phyloP scores from a whole-genome alignment of 2,113 vertebrate species.

The Ptyas mucosa region DNA sequence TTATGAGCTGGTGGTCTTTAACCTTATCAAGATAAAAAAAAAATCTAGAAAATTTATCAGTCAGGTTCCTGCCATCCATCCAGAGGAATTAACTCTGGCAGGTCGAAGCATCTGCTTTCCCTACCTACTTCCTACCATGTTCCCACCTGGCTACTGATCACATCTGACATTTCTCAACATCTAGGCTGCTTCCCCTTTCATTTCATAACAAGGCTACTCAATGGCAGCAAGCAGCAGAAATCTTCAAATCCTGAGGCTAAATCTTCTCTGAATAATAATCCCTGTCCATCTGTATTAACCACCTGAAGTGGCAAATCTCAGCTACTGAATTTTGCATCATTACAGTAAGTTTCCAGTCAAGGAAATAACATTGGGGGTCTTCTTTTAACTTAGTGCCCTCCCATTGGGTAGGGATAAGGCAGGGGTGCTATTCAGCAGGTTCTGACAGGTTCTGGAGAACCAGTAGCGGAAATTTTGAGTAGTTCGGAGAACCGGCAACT shows the following conservation, averaged over 20 bases:
- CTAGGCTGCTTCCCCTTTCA: conserved; percentile 26
- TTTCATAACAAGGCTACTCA: conserved; percentile 48
- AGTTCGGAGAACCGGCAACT: too few species aligned
- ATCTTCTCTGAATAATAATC: conserved; percentile 1
- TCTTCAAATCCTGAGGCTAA: background rate
- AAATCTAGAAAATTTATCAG: background rate
- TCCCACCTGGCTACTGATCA: conserved; percentile 52
- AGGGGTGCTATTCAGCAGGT: too few species aligned
- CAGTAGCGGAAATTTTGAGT: too few species aligned
- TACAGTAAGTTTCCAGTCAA: background rate
- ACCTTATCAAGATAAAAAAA: background rate
- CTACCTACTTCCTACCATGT: background rate
- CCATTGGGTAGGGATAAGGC: background rate
- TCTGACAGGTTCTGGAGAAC: too few species aligned
- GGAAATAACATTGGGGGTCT: background rate
- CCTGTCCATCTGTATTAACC: conserved; percentile 19
- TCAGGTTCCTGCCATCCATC: background rate
- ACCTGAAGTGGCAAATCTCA: background rate
- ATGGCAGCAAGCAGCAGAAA: background rate
- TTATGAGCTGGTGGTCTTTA: background rate
- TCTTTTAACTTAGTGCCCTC: background rate
- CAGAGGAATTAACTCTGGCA: background rate
- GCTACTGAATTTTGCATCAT: background rate
- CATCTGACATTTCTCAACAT: conserved; percentile 45
- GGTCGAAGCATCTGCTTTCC: conserved; percentile 35